Conservation (phyloP, 2,113 vertebrate genomes). For the Crocuta crocuta region DNA sequence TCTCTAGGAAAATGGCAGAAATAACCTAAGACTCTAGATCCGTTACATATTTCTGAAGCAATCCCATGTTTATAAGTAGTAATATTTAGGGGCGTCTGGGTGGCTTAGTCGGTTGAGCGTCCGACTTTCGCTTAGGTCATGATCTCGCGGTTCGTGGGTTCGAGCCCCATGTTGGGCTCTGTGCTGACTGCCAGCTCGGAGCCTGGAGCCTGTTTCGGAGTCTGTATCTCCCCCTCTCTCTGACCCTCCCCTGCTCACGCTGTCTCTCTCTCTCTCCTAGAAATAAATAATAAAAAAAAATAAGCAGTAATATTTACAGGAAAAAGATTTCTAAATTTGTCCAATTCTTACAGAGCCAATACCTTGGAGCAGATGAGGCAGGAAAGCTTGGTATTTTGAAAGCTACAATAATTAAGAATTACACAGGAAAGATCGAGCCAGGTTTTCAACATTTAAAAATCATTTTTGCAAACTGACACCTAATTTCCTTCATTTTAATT, state of each 20-base stretch:
- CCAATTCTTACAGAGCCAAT: not conserved
- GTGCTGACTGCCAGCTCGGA: too few species aligned
- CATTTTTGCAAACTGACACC: not conserved
- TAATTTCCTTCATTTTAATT: not conserved
- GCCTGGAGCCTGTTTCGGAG: too few species aligned
- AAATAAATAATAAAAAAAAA: too few species aligned
- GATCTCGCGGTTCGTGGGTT: too few species aligned
- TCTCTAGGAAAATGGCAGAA: not conserved
- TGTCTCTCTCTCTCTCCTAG: too few species aligned
- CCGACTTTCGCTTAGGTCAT: too few species aligned
- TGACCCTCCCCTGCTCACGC: too few species aligned
- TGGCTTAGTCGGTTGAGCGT: too few species aligned
- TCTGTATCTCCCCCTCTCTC: too few species aligned
- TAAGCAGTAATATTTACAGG: not conserved
- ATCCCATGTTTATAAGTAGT: not conserved
- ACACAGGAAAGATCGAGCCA: not conserved
- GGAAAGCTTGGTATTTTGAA: not conserved
- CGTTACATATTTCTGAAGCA: not conserved
- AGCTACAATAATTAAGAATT: not conserved
- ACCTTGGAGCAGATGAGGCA: not conserved
- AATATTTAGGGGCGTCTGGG: not conserved
- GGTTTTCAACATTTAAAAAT: not conserved
- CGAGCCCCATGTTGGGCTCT: too few species aligned
- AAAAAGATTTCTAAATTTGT: not conserved
- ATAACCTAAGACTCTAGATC: not conserved